Evolutionary conservation across 1,140 invertebrate species (phyloP).

Genomic region (Anastrepha obliqua): DNA sequence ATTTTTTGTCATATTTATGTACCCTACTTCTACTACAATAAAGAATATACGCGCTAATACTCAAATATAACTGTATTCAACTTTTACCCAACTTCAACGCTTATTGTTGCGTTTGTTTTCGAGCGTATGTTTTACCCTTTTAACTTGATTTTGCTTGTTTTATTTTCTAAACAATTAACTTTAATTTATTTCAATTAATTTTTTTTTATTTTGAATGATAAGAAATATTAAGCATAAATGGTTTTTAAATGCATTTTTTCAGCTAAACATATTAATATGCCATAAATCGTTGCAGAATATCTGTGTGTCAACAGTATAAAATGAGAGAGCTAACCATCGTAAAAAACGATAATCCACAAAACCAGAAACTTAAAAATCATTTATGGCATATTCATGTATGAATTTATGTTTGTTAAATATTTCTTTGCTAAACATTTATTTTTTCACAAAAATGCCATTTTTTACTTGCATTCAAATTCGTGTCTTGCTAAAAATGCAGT

Average conservation of each 20-base stretch:
- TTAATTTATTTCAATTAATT: neutral
- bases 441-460: conserved; percentile 39
- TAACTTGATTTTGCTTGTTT: neutral
- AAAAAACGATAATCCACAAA: no score
- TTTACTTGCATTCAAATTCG: neutral
- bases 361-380: neutral
- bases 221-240: neutral
- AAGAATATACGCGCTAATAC: conserved; percentile 10
- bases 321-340: no score
- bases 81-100: conserved; percentile 16
- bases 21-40: conserved; percentile 17
- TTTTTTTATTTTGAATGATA: neutral
- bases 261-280: neutral
- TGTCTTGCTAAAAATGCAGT: neutral
- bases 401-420: neutral
- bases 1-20: neutral
- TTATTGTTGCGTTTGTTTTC: conserved; percentile 8
- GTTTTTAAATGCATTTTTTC: neutral
- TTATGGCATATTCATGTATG: neutral
- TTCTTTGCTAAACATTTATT: neutral
- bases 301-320: no score
- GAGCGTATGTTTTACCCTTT: neutral
- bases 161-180: neutral
- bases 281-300: neutral
- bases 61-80: conserved; percentile 10